phyloP scores from a whole-genome alignment of 2,888 invertebrate genomes.

The Phrixothrix hirtus region DNA sequence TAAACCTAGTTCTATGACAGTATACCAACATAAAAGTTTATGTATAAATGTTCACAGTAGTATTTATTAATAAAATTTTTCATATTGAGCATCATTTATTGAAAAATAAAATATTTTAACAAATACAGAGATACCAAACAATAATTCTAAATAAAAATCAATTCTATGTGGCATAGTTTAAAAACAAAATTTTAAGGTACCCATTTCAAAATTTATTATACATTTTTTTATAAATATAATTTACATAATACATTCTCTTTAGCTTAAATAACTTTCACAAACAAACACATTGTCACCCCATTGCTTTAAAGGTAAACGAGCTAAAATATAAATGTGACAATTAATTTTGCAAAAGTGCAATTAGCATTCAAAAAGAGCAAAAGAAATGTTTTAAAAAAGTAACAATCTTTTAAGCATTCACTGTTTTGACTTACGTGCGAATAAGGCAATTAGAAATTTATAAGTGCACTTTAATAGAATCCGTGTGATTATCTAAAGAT shows the following conservation, averaged over 20 bases:
- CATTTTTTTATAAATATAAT: conserved; percentile 9
- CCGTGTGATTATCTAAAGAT: conserved; percentile 37
- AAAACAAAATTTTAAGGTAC: conserved; percentile 8
- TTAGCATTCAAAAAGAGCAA: too few relatives aligned
- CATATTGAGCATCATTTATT: conserved; percentile 29
- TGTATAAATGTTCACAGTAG: neutral
- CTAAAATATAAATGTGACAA: conserved; percentile 23
- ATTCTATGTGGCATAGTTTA: conserved; percentile 3
- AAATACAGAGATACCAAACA: conserved; percentile 24
- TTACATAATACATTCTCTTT: conserved; percentile 10
- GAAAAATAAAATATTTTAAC: conserved; percentile 27
- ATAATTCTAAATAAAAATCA: conserved; percentile 18
- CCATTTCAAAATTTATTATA: conserved; percentile 10
- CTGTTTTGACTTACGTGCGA: conserved; percentile 8
- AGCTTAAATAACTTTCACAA: conserved; percentile 7
- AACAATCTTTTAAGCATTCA: conserved; percentile 24
- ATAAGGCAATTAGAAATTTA: conserved; percentile 23
- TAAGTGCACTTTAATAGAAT: conserved; percentile 46
- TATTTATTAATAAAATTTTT: neutral
- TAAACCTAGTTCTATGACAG: neutral
- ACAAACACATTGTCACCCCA: conserved; percentile 41
- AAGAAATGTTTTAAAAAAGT: neutral
- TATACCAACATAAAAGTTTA: neutral
- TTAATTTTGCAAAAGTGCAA: neutral
- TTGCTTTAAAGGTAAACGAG: conserved; percentile 41